These are phyloP conservation scores for Apolygus lucorum DNA, from an alignment of 1,140 invertebrate genomes.

Conservation along the genomic window DNA sequence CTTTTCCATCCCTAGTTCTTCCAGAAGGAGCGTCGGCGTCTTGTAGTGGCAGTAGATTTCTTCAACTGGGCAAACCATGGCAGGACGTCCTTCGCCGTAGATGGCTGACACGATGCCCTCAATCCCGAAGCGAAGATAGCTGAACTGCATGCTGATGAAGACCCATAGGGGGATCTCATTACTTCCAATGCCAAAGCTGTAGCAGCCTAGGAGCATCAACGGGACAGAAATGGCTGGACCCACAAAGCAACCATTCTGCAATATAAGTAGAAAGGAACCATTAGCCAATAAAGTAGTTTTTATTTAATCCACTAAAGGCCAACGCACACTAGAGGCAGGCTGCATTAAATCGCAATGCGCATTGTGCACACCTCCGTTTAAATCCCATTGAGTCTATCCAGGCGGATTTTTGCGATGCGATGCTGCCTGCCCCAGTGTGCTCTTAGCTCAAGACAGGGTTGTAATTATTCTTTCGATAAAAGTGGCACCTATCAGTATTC, in stretches of 20 bases:
- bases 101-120: slow-evolving; percentile 69
- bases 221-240: slow-evolving; percentile 64
- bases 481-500: too few relatives aligned
- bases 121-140: slow-evolving; percentile 69
- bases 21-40: slow-evolving; percentile 38
- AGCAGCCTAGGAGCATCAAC: slow-evolving; percentile 63
- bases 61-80: slow-evolving; percentile 53
- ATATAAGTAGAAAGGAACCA: slow-evolving; percentile 32
- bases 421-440: too few relatives aligned
- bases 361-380: too few relatives aligned
- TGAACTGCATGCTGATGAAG: slow-evolving; percentile 66
- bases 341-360: too few relatives aligned
- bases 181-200: slow-evolving; percentile 60
- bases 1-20: slow-evolving; percentile 48
- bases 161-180: slow-evolving; percentile 55
- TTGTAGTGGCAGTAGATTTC: slow-evolving; percentile 60
- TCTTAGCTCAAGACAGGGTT: too few relatives aligned
- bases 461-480: too few relatives aligned
- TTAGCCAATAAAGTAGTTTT: too few relatives aligned
- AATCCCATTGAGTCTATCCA: too few relatives aligned
- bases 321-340: too few relatives aligned
- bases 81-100: slow-evolving; percentile 61
- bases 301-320: too few relatives aligned
- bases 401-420: too few relatives aligned
- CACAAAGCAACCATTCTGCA: slow-evolving; percentile 69